Conservation (phyloP, 2,797 vertebrate genomes). For the Myotis findleyi region DNA sequence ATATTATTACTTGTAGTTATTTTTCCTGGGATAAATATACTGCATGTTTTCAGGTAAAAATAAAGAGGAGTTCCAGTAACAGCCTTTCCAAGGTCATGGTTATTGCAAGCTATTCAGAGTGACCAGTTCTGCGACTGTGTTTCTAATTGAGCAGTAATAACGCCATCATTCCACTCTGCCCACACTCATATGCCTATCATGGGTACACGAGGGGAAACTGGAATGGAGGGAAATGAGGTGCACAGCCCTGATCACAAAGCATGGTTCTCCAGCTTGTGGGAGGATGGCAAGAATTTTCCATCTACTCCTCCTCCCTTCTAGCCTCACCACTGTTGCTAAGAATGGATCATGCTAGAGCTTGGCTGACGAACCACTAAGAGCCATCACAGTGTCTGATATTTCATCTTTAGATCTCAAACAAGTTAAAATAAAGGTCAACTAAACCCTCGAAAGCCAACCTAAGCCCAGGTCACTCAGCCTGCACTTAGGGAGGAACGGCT, state of each 20-base stretch:
- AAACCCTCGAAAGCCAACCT: slow-evolving; percentile 53
- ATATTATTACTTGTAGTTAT: slow-evolving; percentile 75
- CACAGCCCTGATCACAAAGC: slow-evolving; percentile 72
- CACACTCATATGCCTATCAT: slow-evolving; percentile 61
- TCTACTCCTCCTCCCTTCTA: slow-evolving; percentile 13
- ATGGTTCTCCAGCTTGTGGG: slow-evolving; percentile 74
- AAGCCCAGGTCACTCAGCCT: slow-evolving; percentile 51
- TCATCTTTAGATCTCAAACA: slow-evolving; percentile 58
- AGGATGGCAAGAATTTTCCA: not conserved
- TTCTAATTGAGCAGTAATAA: slow-evolving; percentile 64
- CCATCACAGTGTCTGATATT: slow-evolving; percentile 31
- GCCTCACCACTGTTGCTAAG: slow-evolving; percentile 40
- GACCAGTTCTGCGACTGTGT: slow-evolving; percentile 81
- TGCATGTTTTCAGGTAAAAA: slow-evolving; percentile 79
- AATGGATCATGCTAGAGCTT: slow-evolving; percentile 15
- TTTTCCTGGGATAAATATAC: slow-evolving; percentile 74
- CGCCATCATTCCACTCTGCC: slow-evolving; percentile 71
- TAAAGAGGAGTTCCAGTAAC: slow-evolving; percentile 80
- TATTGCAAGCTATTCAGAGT: slow-evolving; percentile 82
- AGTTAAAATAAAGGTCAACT: slow-evolving; percentile 62
- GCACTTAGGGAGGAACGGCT: slow-evolving; percentile 48
- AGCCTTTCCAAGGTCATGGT: slow-evolving; percentile 84
- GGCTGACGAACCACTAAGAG: slow-evolving; percentile 43
- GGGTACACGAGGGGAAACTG: slow-evolving; percentile 62
- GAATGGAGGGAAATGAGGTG: slow-evolving; percentile 69